Conservation (phyloP, 2,888 invertebrate species). For the Torymus auratus region DNA sequence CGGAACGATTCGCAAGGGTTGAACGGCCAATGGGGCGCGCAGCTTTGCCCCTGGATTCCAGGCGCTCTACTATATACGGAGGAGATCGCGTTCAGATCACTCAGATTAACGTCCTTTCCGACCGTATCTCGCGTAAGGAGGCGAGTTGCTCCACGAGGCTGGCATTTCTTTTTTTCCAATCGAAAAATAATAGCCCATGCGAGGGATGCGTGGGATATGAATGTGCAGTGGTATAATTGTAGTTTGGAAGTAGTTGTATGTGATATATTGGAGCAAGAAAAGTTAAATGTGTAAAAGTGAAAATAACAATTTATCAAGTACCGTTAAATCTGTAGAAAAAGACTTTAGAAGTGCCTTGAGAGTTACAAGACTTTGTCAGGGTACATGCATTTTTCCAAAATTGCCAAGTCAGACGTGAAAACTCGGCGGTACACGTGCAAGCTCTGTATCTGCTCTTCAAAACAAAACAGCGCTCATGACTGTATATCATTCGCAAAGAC, state of each 20-base stretch:
- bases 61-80: not conserved
- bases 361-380: too few species aligned
- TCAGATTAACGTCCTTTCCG: constrained; percentile 42
- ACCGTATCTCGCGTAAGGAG: constrained; percentile 21
- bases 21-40: constrained; percentile 35
- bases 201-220: not conserved
- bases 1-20: constrained; percentile 32
- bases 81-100: constrained; percentile 36
- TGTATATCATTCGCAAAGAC: too few species aligned
- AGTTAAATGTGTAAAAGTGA: not conserved
- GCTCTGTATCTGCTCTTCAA: too few species aligned
- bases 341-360: too few species aligned
- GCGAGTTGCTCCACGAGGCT: not conserved
- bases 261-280: not conserved
- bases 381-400: too few species aligned
- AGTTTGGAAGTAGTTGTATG: too few species aligned
- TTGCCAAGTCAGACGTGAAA: too few species aligned
- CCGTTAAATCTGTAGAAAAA: too few species aligned
- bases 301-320: not conserved
- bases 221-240: not conserved
- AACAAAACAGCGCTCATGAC: too few species aligned
- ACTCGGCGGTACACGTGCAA: too few species aligned
- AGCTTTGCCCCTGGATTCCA: constrained; percentile 31
- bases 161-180: constrained; percentile 6
- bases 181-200: constrained; percentile 4